Evolutionary conservation across 2,113 vertebrate genomes (phyloP), one percentile per base, ranked within the genome.

Genomic region (Brachyhypopomus occidentalis): DNA sequence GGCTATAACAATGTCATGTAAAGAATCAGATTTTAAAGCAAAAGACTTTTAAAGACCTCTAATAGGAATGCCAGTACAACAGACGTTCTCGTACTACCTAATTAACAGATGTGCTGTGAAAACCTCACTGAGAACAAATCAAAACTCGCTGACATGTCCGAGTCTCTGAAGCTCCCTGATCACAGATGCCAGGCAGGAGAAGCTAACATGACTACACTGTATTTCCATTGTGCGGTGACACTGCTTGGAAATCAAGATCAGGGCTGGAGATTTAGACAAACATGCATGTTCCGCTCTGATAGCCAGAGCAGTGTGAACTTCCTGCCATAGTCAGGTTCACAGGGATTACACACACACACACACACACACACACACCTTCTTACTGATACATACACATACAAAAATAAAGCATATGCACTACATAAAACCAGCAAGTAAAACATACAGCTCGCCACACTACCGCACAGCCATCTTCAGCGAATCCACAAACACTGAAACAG

Each of bases 211-310:
- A 55, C 34, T 25, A 22, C 38, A 41, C 27, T 60, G 70, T 78
- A 66, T 70, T 72, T 55, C 27, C 48, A 30, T 66, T 72, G 59
- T 69, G 34, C 27, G 75, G 79, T 75, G 77, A 82, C 76, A 77
- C 52, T 52, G 45, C 12, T 5, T 25, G 60, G 78, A 83, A 84
- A 83, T 84, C 63, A 82, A 77, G 52, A 69, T 75, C 88, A 82
- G 85, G 84, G 82, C 87, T 87, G 79, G 89, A 86, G 87, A 85
- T 84, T 81, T 78, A 89, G 87, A 92, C 88, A 92, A 93, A 92
- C 90, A 91, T 83, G 87, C 80, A 91, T 93, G 92, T 94, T 93
- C 92, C 88, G 87, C 89, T 86, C 88, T 86, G 91, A 92, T 92
- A 92, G 86, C 81, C 90, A 86, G 81, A 86, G 85, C 88, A 92